Base-by-base conservation (phyloP, 2,797 vertebrate genomes). In the Manis javanica region DNA sequence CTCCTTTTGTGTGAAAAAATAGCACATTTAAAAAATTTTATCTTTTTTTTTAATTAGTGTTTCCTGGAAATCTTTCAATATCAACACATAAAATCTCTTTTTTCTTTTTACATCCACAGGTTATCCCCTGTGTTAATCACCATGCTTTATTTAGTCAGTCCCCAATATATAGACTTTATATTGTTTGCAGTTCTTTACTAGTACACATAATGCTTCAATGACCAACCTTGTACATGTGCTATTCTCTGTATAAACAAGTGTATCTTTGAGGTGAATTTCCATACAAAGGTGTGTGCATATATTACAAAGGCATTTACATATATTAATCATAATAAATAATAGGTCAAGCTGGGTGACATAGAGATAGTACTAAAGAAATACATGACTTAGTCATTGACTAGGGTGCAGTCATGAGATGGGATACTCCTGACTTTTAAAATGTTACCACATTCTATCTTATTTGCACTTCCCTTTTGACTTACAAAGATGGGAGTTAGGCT, bases 1-100 rank as follows among this genome's bases (percentile, higher is more conserved):
- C 86, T 49, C 10, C 19, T 75, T 94, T 81, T 8, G 2, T 39
- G n/a, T 84, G 69, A 59, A 71, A 87, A 89, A 59, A 51, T 29
- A 34, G 42, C 0, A 29, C 4, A 19, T 46, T 53, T 74, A 85
- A 61, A 26, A 55, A 46, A 11, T 12, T 64, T 82, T 92, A n/a
- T n/a, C n/a, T n/a, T n/a, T n/a, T n/a, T 63, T 39, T 78, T 69
- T 23, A 69, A 5, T 42, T 53, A 21, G 1, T 55, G 2, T 79
- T 82, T 51, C 42, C 59, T 71, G 77, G 29, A 84, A 61, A 71
- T 89, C 11, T 55, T 75, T 77, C 75, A 31, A 69, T 72, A 69
- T 42, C 31, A 42, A 2, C 31, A 29, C 19, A 19, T 83, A 46
- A 37, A 75, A 53, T 26, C 26, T 24, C 39, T 21, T 61, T 59